A percentile compares a stretch with the other conserved stretches of the same genome.
phyloP scores from a whole-genome alignment of 2,888 invertebrate species.

The Tuberolachnus salignus region DNA sequence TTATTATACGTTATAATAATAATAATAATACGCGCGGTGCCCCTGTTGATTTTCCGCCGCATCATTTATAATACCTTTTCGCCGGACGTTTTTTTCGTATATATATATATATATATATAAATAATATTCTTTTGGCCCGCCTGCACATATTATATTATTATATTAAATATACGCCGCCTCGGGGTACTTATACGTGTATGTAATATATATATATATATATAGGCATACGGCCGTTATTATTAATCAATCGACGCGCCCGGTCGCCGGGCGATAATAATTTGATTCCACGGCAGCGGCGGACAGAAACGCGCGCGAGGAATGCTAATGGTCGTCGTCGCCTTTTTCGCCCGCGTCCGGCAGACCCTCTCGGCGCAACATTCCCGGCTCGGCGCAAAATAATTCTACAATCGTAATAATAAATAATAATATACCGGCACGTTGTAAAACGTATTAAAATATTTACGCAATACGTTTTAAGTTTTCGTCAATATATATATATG shows the following conservation, averaged over 20 bases:
- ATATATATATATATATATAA: too few relatives aligned
- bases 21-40: constrained; percentile 5
- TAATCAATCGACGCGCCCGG: constrained; percentile 36
- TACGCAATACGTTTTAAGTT: too few relatives aligned
- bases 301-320: constrained; percentile 16
- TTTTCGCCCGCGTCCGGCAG: too few relatives aligned
- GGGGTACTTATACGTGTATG: neutral
- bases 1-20: too few relatives aligned
- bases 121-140: neutral
- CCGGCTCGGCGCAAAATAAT: too few relatives aligned
- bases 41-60: constrained; percentile 45
- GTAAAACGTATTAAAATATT: too few relatives aligned
- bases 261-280: constrained; percentile 41
- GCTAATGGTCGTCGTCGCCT: constrained; percentile 7
- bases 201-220: neutral
- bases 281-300: constrained; percentile 16
- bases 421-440: too few relatives aligned
- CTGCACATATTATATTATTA: constrained; percentile 6
- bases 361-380: too few relatives aligned
- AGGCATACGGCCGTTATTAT: neutral
- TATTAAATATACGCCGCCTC: neutral
- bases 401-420: too few relatives aligned
- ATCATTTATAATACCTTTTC: constrained; percentile 45
- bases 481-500: too few relatives aligned
- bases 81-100: constrained; percentile 36